phyloP scores from a whole-genome alignment of 2,888 invertebrate species.

The Pherbina coryleti region DNA sequence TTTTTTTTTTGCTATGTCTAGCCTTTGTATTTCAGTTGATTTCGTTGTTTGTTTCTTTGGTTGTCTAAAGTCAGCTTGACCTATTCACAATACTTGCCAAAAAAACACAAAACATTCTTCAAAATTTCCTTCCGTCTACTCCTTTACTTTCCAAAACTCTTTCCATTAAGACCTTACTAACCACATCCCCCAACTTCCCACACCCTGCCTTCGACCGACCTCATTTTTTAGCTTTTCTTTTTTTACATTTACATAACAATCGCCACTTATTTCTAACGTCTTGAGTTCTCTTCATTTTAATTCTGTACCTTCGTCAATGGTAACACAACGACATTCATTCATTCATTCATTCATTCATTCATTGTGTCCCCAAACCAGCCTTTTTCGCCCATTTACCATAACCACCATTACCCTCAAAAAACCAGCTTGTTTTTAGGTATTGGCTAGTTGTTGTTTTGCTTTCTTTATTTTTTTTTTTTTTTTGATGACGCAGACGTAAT shows the following conservation, averaged over 20 bases:
- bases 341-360: too few relatives aligned
- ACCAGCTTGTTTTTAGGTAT: too few relatives aligned
- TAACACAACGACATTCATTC: not conserved
- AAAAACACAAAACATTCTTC: not conserved
- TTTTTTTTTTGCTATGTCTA: not conserved
- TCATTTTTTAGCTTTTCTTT: not conserved
- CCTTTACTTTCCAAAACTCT: not conserved
- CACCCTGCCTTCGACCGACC: not conserved
- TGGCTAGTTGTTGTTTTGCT: not conserved
- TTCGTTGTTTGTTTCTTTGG: not conserved
- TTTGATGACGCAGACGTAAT: slow-evolving; percentile 7
- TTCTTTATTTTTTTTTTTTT: too few relatives aligned
- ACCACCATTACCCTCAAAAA: not conserved
- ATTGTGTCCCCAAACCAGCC: not conserved
- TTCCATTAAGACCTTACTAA: not conserved
- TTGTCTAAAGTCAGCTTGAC: not conserved
- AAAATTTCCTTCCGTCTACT: not conserved
- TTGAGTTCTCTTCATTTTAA: not conserved
- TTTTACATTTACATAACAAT: not conserved
- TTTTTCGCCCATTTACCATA: not conserved
- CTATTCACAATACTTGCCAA: not conserved
- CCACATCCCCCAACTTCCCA: not conserved
- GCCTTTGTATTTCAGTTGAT: not conserved
- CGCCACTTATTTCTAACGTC: not conserved
- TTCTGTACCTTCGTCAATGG: not conserved